phyloP scores from a whole-genome alignment of 2,888 invertebrate species.

The Siphlonurus alternatus region DNA sequence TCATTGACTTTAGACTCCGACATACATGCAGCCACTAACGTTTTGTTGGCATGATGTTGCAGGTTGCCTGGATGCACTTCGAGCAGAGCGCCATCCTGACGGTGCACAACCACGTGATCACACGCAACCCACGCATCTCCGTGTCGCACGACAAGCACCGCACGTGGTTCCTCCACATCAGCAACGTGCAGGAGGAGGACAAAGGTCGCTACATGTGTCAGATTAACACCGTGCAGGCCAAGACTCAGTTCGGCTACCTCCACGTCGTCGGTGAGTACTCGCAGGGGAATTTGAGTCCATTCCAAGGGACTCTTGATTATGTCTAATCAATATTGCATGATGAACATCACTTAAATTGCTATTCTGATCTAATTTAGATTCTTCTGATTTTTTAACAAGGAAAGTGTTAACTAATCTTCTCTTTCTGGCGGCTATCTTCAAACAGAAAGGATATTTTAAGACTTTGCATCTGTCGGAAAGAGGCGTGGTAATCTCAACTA shows the following conservation, averaged over 20 bases:
- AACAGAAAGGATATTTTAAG: no score
- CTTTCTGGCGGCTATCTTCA: no score
- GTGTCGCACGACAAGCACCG: constrained; percentile 85
- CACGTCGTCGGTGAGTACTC: constrained; percentile 70
- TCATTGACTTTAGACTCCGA: no score
- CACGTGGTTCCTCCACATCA: constrained; percentile 86
- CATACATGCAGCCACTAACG: no score
- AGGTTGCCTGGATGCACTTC: constrained; percentile 96
- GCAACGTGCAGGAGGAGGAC: constrained; percentile 80
- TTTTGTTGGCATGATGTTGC: constrained; percentile 20
- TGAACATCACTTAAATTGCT: not conserved
- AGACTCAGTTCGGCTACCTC: constrained; percentile 81
- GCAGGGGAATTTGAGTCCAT: not conserved
- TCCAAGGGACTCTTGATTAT: no score
- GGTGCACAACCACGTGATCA: constrained; percentile 87
- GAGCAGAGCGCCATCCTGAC: constrained; percentile 86
- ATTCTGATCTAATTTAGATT: not conserved
- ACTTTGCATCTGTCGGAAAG: no score
- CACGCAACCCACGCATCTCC: constrained; percentile 78
- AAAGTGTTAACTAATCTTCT: no score
- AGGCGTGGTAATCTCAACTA: no score
- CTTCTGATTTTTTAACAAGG: no score
- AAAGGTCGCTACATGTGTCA: constrained; percentile 88
- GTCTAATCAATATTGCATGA: no score
- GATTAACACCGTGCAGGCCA: constrained; percentile 83